A percentile compares a stretch with the other conserved stretches of the same genome.
Evolutionary conservation across 2,113 vertebrate genomes (phyloP).

Genomic region (Athene noctua): DNA sequence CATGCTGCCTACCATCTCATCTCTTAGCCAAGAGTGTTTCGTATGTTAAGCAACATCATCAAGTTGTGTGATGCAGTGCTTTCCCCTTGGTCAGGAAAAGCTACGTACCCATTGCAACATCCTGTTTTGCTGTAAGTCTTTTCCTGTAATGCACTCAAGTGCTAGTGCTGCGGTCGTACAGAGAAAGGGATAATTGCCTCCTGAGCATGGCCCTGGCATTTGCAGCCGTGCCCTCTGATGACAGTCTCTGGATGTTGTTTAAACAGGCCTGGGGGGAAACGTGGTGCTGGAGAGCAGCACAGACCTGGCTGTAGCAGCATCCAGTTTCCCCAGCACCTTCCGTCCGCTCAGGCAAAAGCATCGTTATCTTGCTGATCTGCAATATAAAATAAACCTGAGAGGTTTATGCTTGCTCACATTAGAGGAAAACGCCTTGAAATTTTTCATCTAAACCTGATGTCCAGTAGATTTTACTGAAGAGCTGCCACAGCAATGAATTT

Average conservation of each 20-base stretch:
- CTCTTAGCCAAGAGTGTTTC: background rate
- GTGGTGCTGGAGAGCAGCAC: background rate
- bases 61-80: background rate
- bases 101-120: background rate
- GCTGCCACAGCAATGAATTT: background rate
- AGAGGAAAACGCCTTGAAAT: background rate
- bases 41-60: background rate
- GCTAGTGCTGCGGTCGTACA: background rate
- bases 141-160: background rate
- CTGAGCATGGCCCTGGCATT: background rate
- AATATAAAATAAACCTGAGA: background rate
- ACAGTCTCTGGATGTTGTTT: background rate
- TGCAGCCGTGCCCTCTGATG: background rate
- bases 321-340: background rate
- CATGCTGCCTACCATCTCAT: fast-evolving
- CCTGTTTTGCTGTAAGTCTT: background rate
- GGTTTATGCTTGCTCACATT: background rate
- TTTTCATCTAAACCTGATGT: background rate
- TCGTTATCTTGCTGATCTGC: background rate
- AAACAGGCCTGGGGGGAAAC: background rate
- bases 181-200: background rate
- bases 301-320: background rate
- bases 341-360: background rate
- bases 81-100: background rate
- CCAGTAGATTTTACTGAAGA: background rate